Conservation (phyloP, 2,888 invertebrate genomes). For the Orthosia gracilis region DNA sequence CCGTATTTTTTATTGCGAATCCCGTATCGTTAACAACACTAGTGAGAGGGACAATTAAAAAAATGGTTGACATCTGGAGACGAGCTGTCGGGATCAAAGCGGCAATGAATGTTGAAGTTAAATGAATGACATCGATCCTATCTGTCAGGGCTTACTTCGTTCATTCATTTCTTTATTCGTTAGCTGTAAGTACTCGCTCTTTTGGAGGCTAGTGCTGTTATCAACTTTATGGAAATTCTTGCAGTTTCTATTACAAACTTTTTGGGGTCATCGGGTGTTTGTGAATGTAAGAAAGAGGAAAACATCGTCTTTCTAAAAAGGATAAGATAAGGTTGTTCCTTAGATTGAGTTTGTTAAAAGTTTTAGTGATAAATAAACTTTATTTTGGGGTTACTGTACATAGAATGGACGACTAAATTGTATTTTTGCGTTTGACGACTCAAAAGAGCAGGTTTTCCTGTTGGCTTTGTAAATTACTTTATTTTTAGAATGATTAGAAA, state of each 20-base stretch:
- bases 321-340: slow-evolving; percentile 46
- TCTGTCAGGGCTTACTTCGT: slow-evolving; percentile 37
- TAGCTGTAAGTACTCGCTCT: neutral
- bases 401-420: slow-evolving; percentile 30
- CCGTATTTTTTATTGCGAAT: slow-evolving; percentile 24
- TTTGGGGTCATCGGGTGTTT: slow-evolving; percentile 35
- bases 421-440: slow-evolving; percentile 21
- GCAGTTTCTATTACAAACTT: slow-evolving; percentile 57
- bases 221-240: slow-evolving; percentile 50
- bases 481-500: slow-evolving; percentile 4
- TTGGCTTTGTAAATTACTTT: slow-evolving; percentile 7
- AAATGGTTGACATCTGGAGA: slow-evolving; percentile 53
- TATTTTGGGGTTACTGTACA: slow-evolving; percentile 40
- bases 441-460: slow-evolving; percentile 6
- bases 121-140: slow-evolving; percentile 64
- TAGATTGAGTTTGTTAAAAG: slow-evolving; percentile 57
- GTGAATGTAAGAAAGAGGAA: slow-evolving; percentile 39
- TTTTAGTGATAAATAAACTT: slow-evolving; percentile 43
- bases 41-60: slow-evolving; percentile 58
- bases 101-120: slow-evolving; percentile 56
- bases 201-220: slow-evolving; percentile 24
- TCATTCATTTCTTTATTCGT: slow-evolving; percentile 28
- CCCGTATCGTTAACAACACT: slow-evolving; percentile 49
- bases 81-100: slow-evolving; percentile 58
- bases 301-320: slow-evolving; percentile 41